Evolutionary conservation across 2,797 vertebrate species (phyloP).

Genomic region (Channallabes apus): DNA sequence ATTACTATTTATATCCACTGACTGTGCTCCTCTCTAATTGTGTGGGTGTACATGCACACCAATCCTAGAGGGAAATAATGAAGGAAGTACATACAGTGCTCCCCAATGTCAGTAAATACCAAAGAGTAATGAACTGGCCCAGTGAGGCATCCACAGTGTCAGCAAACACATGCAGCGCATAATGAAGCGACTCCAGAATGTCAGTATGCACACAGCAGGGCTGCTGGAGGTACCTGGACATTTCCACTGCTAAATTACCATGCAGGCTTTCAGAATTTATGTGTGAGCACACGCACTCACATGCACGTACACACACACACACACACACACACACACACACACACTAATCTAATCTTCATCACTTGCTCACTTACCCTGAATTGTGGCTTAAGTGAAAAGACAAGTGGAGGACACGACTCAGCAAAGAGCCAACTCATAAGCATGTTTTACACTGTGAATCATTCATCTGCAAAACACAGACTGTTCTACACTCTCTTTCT

Average conservation of each 20-base stretch:
- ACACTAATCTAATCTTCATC: constrained; percentile 12
- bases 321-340: constrained; percentile 23
- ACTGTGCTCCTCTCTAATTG: constrained; percentile 15
- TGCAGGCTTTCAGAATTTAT: constrained; percentile 41
- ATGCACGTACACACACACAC: constrained; percentile 3
- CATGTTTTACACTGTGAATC: constrained; percentile 22
- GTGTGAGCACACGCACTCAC: no score
- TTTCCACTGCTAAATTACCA: constrained; percentile 45
- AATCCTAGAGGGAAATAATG: constrained; percentile 63
- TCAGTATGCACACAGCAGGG: constrained; percentile 47
- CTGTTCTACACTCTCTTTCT: neutral
- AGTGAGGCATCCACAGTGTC: constrained; percentile 49
- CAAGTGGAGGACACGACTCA: constrained; percentile 25
- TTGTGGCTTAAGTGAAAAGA: neutral
- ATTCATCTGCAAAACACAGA: constrained; percentile 7
- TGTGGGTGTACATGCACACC: constrained; percentile 51
- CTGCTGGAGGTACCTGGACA: constrained; percentile 35
- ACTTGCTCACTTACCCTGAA: constrained; percentile 30
- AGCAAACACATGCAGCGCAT: constrained; percentile 50
- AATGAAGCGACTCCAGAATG: constrained; percentile 54
- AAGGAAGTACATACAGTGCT: constrained; percentile 66
- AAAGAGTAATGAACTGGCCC: constrained; percentile 65
- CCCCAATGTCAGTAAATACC: constrained; percentile 66
- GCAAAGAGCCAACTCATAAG: constrained; percentile 1
- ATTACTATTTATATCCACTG: constrained; percentile 3